These are phyloP conservation scores for Emydocephalus ijimae DNA, from an alignment of 2,113 vertebrate genomes.

Conservation along the genomic window DNA sequence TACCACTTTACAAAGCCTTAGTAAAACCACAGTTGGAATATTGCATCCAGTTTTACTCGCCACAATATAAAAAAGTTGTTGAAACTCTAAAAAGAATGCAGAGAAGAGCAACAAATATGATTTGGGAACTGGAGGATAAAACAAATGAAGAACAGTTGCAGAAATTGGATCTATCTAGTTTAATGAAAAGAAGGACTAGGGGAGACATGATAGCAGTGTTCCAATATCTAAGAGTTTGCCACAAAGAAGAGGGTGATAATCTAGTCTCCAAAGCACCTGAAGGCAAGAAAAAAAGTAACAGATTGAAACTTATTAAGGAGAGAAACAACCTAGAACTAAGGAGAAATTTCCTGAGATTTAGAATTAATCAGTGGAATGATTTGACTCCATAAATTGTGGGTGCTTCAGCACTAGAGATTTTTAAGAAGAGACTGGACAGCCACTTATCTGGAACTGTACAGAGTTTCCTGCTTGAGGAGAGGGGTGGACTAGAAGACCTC, in stretches of 20 bases:
- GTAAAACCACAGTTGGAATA: neutral
- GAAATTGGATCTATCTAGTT: neutral
- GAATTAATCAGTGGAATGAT: neutral
- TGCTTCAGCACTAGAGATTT: neutral
- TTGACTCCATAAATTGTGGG: neutral
- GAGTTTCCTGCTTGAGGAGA: neutral
- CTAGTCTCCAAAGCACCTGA: neutral
- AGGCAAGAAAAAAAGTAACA: neutral
- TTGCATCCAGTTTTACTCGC: neutral
- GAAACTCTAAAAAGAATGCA: neutral
- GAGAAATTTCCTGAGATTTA: neutral
- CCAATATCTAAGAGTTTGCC: no score
- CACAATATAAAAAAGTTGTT: neutral
- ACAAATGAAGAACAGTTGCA: neutral
- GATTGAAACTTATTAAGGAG: neutral
- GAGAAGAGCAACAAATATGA: neutral
- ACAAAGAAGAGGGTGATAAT: neutral
- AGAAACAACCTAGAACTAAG: neutral
- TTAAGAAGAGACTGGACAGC: neutral
- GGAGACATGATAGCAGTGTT: neutral
- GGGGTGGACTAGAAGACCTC: neutral
- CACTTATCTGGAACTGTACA: neutral
- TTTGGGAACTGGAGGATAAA: neutral
- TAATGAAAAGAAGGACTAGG: neutral
- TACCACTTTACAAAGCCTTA: neutral